Evolutionary conservation across 1,140 invertebrate species (phyloP), one percentile per base, ranked within the genome.

Genomic region (Zaprionus kolodkinae): DNA sequence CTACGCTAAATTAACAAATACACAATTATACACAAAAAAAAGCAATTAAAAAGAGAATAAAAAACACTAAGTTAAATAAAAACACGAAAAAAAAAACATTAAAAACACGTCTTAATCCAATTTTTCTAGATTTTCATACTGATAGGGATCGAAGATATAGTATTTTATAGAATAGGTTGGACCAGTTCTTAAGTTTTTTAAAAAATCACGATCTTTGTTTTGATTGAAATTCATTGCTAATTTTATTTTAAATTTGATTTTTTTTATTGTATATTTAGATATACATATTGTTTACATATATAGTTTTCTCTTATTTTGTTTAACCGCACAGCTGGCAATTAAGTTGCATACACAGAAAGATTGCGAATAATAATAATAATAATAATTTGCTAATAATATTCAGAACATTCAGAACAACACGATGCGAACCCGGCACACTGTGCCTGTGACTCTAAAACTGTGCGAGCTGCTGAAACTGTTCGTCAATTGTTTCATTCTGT

Each of bases 41-140:
- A 48, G 63, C 40, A 73, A 81, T 72, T 30, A 57, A 56, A 50
- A 40, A 81, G 40, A 78, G 52, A 66, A 64, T 50, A 52, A 63
- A 56, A 21, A 78, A 85, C 76, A 79, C 66, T 72, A 86, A 86
- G 61, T 81, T 85, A 81, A 85, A 86, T 85, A 81, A 81, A 85
- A 84, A 85, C 59, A 64, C 67, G 70, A 66, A 60, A 83, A 79
- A 79, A 56, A 17, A 63, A 66, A 64, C 40, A 7, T 38, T 55
- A 62, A 76, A 38, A 67, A 60, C 12, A 15, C 50, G 17, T 52
- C n/a, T 13, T 40, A 50, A 71, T 30, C 15, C 2, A 12, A 63
- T 40, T 17, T 0, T 12, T 17, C 1, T 12, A 36, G 17, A 21
- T 67, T 67, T 25, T 15, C 11, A 25, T 38, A 9, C n/a, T 45